phyloP scores from a whole-genome alignment of 1,140 invertebrate genomes.

The Drosophila sucinea region DNA sequence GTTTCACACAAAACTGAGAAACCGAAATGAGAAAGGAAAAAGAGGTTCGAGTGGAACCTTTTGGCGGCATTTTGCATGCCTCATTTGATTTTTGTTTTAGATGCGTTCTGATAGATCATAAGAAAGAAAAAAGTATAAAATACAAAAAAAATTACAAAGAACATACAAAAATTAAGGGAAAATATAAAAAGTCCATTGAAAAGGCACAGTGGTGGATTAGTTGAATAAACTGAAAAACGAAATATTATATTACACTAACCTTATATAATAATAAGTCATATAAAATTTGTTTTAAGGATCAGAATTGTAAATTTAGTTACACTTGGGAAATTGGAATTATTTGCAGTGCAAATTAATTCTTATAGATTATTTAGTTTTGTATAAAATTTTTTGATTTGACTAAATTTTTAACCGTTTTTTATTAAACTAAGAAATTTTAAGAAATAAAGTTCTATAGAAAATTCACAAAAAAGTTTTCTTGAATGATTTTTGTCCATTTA shows the following conservation, averaged over 20 bases:
- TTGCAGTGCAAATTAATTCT: no score
- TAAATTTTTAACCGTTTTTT: no score
- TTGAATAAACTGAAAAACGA: not conserved
- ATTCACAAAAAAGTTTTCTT: no score
- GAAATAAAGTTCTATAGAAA: no score
- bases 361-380: no score
- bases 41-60: slow-evolving; percentile 51
- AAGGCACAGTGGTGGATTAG: slow-evolving; percentile 23
- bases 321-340: no score
- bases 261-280: no score
- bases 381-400: no score
- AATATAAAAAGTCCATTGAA: not conserved
- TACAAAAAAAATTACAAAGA: not conserved
- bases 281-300: no score
- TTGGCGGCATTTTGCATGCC: slow-evolving; percentile 76
- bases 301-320: no score
- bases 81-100: slow-evolving; percentile 77
- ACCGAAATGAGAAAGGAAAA: slow-evolving; percentile 16
- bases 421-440: no score
- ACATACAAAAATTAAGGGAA: not conserved
- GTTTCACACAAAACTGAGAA: slow-evolving; percentile 56
- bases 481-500: no score
- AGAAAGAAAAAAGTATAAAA: slow-evolving; percentile 26
- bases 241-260: not conserved
- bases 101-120: slow-evolving; percentile 72